Conservation (phyloP, 2,797 vertebrate species). For the Loris lydekkerianus region DNA sequence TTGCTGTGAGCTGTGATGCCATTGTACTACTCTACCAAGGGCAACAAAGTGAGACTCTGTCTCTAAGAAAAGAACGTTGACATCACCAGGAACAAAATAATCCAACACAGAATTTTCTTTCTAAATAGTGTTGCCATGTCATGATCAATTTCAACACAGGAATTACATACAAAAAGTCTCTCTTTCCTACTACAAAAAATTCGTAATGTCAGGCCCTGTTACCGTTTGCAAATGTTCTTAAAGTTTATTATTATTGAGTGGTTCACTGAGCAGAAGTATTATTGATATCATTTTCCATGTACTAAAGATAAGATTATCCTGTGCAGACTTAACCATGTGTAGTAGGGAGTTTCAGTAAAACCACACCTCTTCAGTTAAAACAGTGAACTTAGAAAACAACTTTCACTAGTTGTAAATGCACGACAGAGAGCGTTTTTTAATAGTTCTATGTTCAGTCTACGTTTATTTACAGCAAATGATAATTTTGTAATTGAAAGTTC, state of each 20-base stretch:
- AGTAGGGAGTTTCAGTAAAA: background rate
- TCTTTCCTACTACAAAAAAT: background rate
- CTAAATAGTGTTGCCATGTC: background rate
- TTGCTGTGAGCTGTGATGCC: too few species aligned
- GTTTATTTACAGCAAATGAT: constrained; percentile 2
- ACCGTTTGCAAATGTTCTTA: background rate
- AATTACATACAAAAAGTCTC: constrained; percentile 68
- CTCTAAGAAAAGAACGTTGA: background rate
- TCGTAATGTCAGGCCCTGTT: background rate
- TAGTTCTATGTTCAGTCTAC: background rate
- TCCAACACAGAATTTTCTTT: constrained; percentile 18
- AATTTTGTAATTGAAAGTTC: background rate
- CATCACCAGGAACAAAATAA: constrained; percentile 62
- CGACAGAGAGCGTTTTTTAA: background rate
- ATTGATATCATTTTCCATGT: background rate
- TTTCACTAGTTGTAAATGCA: background rate
- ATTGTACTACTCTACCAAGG: too few species aligned
- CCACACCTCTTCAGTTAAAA: background rate
- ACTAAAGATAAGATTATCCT: background rate
- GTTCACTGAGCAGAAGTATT: background rate
- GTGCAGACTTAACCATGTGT: background rate
- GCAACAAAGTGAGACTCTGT: too few species aligned
- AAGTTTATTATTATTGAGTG: background rate
- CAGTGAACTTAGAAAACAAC: background rate
- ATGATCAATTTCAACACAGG: constrained; percentile 35